Conservation (phyloP, 2,113 vertebrate species). For the Saccopteryx bilineata region DNA sequence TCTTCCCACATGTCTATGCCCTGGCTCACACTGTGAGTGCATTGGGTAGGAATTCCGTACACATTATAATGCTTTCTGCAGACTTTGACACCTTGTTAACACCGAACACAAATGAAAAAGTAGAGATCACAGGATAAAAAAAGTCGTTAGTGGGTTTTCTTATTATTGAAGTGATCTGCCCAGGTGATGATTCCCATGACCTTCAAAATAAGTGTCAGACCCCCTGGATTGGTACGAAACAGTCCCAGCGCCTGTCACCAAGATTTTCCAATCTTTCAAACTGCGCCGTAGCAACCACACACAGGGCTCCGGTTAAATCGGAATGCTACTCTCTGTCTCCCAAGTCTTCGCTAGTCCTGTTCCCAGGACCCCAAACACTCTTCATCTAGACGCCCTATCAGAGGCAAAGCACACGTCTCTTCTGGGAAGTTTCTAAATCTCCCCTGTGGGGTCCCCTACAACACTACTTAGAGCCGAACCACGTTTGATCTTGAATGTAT, state of each 20-base stretch:
- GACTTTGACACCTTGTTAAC: conserved; percentile 23
- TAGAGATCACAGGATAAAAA: conserved; percentile 20
- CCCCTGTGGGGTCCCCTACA: neutral
- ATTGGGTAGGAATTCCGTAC: neutral
- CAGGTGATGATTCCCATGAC: neutral
- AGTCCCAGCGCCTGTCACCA: neutral
- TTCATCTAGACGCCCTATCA: neutral
- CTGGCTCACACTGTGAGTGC: neutral
- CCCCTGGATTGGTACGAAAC: neutral
- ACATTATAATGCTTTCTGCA: conserved; percentile 41
- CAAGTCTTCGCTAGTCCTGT: neutral
- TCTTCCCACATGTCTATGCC: neutral
- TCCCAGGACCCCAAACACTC: neutral
- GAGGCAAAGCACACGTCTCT: neutral
- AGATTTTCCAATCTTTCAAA: neutral
- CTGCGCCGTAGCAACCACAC: neutral
- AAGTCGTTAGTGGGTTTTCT: conserved; percentile 30
- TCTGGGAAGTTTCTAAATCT: too few species aligned
- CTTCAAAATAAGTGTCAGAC: neutral
- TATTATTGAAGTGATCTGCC: neutral
- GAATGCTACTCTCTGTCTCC: neutral
- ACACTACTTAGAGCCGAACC: fast-evolving
- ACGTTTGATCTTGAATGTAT: fast-evolving
- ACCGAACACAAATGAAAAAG: conserved; percentile 60
- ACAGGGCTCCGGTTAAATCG: neutral